These are phyloP conservation scores for Cheilinus undulatus DNA, from an alignment of 2,113 vertebrate species.

Conservation along the genomic window DNA sequence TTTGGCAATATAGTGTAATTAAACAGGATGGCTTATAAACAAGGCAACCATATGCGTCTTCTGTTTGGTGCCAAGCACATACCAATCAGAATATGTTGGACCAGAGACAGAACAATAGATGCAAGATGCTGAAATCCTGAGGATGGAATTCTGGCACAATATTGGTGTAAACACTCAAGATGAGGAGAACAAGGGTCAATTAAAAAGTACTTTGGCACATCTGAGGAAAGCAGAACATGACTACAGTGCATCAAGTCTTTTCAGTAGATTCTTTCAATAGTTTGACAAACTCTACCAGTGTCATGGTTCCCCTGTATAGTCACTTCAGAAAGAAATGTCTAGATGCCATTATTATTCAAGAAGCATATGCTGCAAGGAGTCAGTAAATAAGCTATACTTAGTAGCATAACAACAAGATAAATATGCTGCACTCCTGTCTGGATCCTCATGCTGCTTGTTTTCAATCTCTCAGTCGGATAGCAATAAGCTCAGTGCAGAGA, in stretches of 20 bases:
- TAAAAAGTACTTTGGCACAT: background rate
- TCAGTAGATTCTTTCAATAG: background rate
- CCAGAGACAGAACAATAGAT: too few species aligned
- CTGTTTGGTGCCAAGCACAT: too few species aligned
- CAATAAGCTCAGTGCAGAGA: conserved; percentile 24
- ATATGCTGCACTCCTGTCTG: background rate
- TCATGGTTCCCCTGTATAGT: background rate
- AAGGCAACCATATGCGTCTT: too few species aligned
- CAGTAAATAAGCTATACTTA: background rate
- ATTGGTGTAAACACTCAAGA: background rate
- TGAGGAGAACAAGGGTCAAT: background rate
- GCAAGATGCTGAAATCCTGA: too few species aligned
- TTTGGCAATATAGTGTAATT: too few species aligned
- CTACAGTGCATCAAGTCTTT: too few species aligned
- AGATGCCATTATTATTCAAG: background rate
- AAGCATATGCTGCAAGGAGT: background rate
- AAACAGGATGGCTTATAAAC: too few species aligned
- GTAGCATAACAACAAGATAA: background rate
- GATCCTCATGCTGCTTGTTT: conserved; percentile 25
- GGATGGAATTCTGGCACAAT: background rate
- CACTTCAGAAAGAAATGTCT: background rate
- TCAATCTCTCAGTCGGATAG: conserved; percentile 21
- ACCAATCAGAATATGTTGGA: too few species aligned
- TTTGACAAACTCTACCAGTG: background rate
- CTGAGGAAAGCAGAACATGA: background rate